phyloP scores from a whole-genome alignment of 2,888 invertebrate species.

The Pheosia tremula region DNA sequence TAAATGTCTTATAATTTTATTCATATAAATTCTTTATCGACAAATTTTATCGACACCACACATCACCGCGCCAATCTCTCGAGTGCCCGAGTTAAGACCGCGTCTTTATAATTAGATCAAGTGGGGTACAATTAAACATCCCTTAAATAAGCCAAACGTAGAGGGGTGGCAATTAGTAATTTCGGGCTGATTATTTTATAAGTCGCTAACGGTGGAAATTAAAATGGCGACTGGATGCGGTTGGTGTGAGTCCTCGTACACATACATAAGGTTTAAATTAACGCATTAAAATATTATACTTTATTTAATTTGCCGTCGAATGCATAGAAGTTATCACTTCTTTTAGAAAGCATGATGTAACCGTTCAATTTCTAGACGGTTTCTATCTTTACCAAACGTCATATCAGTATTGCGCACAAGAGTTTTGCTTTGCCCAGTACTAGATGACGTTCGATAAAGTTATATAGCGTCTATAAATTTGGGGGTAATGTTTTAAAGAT shows the following conservation, averaged over 20 bases:
- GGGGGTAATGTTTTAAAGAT: too few relatives aligned
- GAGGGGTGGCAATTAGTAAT: constrained; percentile 75
- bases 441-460: too few relatives aligned
- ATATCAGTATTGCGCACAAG: too few relatives aligned
- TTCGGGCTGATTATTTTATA: constrained; percentile 77
- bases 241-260: not conserved
- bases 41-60: constrained; percentile 33
- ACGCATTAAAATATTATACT: too few relatives aligned
- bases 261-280: too few relatives aligned
- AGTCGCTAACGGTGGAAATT: constrained; percentile 38
- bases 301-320: too few relatives aligned
- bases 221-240: constrained; percentile 22
- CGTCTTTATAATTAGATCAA: constrained; percentile 82
- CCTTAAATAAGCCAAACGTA: constrained; percentile 80
- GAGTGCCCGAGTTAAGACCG: constrained; percentile 46
- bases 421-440: too few relatives aligned
- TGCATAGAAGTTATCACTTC: too few relatives aligned
- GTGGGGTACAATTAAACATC: constrained; percentile 80
- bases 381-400: too few relatives aligned
- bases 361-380: too few relatives aligned
- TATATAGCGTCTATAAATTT: too few relatives aligned
- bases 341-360: too few relatives aligned
- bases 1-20: not conserved
- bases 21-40: constrained; percentile 41
- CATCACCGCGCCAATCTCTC: constrained; percentile 34